A percentile compares a stretch with the other conserved stretches of the same genome.
These are phyloP conservation scores for Suncus etruscus DNA, from an alignment of 2,113 vertebrate genomes.

Conservation along the genomic window DNA sequence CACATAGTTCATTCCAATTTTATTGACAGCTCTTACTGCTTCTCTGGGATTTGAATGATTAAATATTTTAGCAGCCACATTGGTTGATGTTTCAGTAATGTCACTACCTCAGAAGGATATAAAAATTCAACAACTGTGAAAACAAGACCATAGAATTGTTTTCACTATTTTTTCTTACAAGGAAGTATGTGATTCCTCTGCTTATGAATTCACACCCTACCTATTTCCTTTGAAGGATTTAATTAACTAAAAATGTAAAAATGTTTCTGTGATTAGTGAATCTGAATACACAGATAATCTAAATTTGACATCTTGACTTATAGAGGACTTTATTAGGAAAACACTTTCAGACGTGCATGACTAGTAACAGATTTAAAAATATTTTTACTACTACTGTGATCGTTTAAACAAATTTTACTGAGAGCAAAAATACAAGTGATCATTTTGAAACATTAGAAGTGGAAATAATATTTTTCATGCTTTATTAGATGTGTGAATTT, in stretches of 20 bases:
- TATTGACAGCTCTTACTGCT: slow-evolving; percentile 69
- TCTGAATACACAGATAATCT: not conserved
- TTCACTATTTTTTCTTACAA: not conserved
- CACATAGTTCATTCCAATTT: slow-evolving; percentile 49
- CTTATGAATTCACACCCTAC: not conserved
- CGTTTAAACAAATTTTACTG: slow-evolving; percentile 19
- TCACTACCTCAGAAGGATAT: slow-evolving; percentile 31
- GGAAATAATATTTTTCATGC: slow-evolving; percentile 6
- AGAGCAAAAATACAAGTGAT: not conserved
- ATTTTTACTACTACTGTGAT: not conserved
- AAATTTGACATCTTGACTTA: not conserved
- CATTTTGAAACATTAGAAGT: slow-evolving; percentile 16
- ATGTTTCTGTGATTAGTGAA: not conserved
- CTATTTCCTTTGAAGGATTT: not conserved
- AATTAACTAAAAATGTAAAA: not conserved
- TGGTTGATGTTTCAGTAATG: slow-evolving; percentile 46
- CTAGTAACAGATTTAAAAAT: slow-evolving; percentile 33
- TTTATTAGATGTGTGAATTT: slow-evolving; percentile 39
- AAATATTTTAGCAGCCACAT: slow-evolving; percentile 60
- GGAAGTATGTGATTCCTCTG: not conserved
- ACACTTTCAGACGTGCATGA: not conserved
- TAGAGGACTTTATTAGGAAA: slow-evolving; percentile 40
- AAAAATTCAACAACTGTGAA: not conserved
- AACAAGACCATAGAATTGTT: not conserved
- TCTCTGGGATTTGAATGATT: slow-evolving; percentile 62